Evolutionary conservation across 2,113 vertebrate genomes (phyloP), one percentile per base, ranked within the genome.

Genomic region (Gopherus evgoodei): DNA sequence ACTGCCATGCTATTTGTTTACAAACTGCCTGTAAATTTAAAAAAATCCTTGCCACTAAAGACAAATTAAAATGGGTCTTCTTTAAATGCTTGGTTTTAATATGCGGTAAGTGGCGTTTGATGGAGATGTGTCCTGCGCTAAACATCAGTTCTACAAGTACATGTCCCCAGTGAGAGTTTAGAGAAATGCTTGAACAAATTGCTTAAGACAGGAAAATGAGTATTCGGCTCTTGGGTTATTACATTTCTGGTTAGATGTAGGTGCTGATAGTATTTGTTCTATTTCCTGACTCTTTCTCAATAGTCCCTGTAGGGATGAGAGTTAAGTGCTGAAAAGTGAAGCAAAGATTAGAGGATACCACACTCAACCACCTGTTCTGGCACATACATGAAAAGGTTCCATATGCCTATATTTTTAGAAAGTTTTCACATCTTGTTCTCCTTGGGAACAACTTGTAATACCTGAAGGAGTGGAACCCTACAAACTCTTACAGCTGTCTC

Each of bases 151-250:
- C 65, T n/a, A 87, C 22, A 91, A 88, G 44, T 62, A 47, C 19
- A 79, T 0, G 0, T 59, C 54, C 5, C 13, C 17, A 80, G 72
- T 62, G 81, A 92, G 56, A 57, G 10, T 52, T 93, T 44, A 87
- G 35, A 92, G 54, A 84, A 96, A 94, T 42, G 27, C 52, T 65
- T 89, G 56, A 93, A 88, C 81, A 95, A 89, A 94, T 94, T 90
- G 54, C 47, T 96, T 94, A 92, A 93, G 49, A 84, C 83, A 95
- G 69, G 69, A 95, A 91, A 96, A 96, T 16, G 47, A 17, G 72
- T 31, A 72, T 89, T 82, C 85, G 83, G 27, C 80, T 75, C 44
- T 52, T 56, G 82, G 83, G 53, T 52, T 91, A 89, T 90, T 95
- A 92, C 93, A 92, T 91, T 53, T 90, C 88, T 91, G 72, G 72